A percentile compares a stretch with the other conserved stretches of the same genome.
Evolutionary conservation across 2,113 vertebrate genomes (phyloP).

Genomic region (Calidris pygmaea): DNA sequence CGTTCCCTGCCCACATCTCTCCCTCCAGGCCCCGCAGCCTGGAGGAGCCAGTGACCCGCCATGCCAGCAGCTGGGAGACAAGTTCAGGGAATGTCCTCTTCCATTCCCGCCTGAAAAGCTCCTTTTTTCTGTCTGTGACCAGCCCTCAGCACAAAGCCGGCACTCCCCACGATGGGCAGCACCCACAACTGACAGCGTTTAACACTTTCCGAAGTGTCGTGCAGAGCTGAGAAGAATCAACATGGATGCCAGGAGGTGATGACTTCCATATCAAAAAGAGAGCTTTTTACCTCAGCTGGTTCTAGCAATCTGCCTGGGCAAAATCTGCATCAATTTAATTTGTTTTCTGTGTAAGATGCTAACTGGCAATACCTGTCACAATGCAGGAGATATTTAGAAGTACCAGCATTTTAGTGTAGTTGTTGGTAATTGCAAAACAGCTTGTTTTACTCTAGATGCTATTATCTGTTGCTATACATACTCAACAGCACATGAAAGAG

Average conservation of each 20-base stretch:
- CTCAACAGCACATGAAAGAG: background rate
- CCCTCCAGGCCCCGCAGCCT: background rate
- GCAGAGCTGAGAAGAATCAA: background rate
- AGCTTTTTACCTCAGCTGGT: background rate
- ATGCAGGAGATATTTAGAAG: background rate
- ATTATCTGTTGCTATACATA: background rate
- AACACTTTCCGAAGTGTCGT: background rate
- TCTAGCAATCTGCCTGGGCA: background rate
- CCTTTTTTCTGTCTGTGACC: background rate
- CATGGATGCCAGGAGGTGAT: background rate
- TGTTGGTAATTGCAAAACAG: background rate
- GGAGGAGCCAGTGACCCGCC: background rate
- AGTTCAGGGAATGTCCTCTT: background rate
- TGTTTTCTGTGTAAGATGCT: background rate
- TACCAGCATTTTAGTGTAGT: background rate
- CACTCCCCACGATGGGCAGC: fast-evolving
- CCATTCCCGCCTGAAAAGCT: background rate
- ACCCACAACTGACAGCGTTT: background rate
- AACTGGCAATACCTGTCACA: background rate
- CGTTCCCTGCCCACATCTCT: background rate
- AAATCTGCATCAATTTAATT: background rate
- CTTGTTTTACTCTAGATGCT: background rate
- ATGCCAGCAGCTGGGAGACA: background rate
- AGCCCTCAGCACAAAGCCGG: background rate
- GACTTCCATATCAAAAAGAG: background rate